Percentiles rank a stretch among this genome's conserved stretches.
phyloP scores from a whole-genome alignment of 2,888 invertebrate species.

The Phrixothrix hirtus region DNA sequence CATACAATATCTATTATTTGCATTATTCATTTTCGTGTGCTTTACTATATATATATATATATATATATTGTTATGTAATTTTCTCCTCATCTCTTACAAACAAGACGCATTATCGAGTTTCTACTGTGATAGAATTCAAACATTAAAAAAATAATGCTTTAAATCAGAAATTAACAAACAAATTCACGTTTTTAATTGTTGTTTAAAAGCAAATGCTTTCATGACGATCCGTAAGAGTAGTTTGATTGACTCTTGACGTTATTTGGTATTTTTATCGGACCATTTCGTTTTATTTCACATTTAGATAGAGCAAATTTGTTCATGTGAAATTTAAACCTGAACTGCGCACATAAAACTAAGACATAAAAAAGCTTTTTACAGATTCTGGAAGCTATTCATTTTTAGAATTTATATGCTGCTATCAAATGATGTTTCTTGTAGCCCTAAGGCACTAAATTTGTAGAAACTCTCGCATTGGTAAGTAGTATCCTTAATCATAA shows the following conservation, averaged over 20 bases:
- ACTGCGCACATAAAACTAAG: slow-evolving; percentile 16
- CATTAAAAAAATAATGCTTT: too few species aligned
- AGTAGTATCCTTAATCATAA: slow-evolving; percentile 1
- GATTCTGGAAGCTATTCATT: slow-evolving; percentile 15
- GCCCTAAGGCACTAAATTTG: slow-evolving; percentile 8
- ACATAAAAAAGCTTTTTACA: slow-evolving; percentile 25
- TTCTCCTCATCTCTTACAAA: too few species aligned
- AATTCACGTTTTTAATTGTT: too few species aligned
- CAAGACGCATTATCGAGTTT: too few species aligned
- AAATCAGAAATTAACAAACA: too few species aligned
- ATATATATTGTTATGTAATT: too few species aligned
- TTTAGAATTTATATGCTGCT: slow-evolving; percentile 14
- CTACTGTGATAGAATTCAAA: too few species aligned
- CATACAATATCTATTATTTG: too few species aligned
- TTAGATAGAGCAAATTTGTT: slow-evolving; percentile 17
- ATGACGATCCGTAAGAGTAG: slow-evolving; percentile 8
- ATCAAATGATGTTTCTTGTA: slow-evolving; percentile 12
- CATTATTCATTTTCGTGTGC: too few species aligned
- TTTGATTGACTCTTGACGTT: slow-evolving; percentile 9
- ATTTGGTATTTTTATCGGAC: slow-evolving; percentile 15
- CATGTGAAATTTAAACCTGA: slow-evolving; percentile 16
- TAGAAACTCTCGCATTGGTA: slow-evolving; percentile 1
- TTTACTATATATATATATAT: too few species aligned
- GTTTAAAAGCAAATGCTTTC: too few species aligned
- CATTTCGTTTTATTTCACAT: slow-evolving; percentile 13